Conservation (phyloP, 2,888 invertebrate genomes). For the Chrysina gloriosa region DNA sequence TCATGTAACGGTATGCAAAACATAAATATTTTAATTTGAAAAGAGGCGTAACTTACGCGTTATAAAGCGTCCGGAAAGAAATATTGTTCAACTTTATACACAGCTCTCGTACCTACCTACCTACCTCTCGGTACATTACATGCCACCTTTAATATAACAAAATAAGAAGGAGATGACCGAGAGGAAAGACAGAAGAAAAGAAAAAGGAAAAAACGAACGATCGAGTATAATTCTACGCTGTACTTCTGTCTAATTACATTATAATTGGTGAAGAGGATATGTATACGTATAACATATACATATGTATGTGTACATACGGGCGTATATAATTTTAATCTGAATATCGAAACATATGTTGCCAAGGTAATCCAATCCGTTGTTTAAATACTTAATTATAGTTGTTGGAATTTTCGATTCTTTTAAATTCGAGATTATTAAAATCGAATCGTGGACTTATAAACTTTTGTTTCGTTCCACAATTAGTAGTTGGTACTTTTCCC, state of each 20-base stretch:
- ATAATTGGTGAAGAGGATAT: conserved; percentile 55
- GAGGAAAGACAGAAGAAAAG: not conserved
- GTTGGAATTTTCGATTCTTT: not conserved
- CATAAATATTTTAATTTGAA: conserved; percentile 62
- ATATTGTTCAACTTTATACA: conserved; percentile 57
- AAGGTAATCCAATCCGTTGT: not conserved
- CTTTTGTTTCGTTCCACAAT: too few relatives aligned
- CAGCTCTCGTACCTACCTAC: too few relatives aligned
- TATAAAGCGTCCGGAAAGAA: conserved; percentile 60
- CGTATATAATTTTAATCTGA: conserved; percentile 16
- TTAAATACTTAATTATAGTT: conserved; percentile 5
- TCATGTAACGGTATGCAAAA: conserved; percentile 59
- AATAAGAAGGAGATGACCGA: not conserved
- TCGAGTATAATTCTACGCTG: conserved; percentile 37
- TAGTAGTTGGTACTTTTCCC: too few relatives aligned
- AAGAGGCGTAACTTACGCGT: conserved; percentile 61
- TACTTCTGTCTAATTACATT: conserved; percentile 56
- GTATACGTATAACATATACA: conserved; percentile 4
- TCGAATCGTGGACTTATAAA: too few relatives aligned
- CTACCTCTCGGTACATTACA: too few relatives aligned
- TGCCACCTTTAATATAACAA: too few relatives aligned
- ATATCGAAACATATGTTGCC: conserved; percentile 2
- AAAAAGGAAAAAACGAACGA: conserved; percentile 31
- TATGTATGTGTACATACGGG: not conserved
- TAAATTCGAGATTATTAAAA: too few relatives aligned